Conservation (phyloP, 2,113 vertebrate species). For the Gallinago paraguaiae region DNA sequence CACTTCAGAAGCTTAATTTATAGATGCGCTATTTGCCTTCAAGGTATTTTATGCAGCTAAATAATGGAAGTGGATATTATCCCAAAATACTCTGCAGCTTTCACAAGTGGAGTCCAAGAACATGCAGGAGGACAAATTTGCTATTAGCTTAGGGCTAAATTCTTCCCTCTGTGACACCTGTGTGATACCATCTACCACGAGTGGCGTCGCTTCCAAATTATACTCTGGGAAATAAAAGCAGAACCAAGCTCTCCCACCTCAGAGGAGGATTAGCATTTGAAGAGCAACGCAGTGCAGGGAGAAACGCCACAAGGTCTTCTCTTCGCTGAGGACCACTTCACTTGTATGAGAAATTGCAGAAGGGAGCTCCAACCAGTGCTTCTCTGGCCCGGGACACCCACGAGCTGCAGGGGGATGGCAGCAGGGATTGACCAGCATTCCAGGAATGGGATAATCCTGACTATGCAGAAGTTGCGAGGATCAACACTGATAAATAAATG, state of each 20-base stretch:
- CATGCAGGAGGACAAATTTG: conserved; percentile 24
- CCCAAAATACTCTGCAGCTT: conserved; percentile 20
- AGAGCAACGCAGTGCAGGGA: background rate
- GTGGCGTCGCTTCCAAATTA: background rate
- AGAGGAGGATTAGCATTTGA: background rate
- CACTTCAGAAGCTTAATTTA: conserved; percentile 52
- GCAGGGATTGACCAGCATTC: background rate
- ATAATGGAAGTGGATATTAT: conserved; percentile 53
- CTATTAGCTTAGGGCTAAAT: background rate
- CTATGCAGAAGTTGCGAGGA: background rate
- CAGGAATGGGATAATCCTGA: background rate
- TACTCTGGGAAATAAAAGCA: background rate
- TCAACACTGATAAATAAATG: background rate
- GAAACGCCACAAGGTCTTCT: background rate
- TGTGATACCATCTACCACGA: background rate
- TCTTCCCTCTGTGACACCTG: background rate
- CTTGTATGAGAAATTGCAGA: background rate
- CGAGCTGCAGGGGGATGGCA: background rate
- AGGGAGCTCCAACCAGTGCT: background rate
- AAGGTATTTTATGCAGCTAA: conserved; percentile 64
- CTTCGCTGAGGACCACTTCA: background rate
- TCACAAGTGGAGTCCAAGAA: conserved; percentile 22
- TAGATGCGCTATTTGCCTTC: conserved; percentile 57
- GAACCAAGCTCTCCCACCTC: background rate
- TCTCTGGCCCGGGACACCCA: background rate